Evolutionary conservation across 2,113 vertebrate genomes (phyloP), one percentile per base, ranked within the genome.

Genomic region (Indicator indicator): DNA sequence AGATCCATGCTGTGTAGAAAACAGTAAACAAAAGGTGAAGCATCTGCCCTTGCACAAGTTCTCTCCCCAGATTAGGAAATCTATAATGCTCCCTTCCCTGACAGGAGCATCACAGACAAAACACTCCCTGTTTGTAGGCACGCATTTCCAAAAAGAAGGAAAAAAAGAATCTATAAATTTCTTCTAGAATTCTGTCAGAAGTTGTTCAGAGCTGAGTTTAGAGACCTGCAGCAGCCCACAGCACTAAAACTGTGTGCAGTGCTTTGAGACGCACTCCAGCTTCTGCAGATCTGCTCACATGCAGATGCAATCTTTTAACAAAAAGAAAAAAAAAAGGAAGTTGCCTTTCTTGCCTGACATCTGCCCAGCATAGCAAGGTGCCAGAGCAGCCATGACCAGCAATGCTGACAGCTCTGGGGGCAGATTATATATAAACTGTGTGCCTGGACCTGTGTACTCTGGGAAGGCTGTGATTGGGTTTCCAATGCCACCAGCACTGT

Each of bases 341-440:
- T 97, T 97, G 68, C 96, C 97, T 95, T 96, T 96, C 94, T 98
- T 97, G 96, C 97, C 97, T 93, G 97, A 97, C 95, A 98, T 95
- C 97, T 98, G 96, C 65, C 96, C 96, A 93, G 96, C 97, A 97
- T 97, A 98, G 68, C 93, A 96, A 93, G 97, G 56, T 94, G 78
- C 74, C 86, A 95, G 27, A 88, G 86, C 73, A 95, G 88, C 79
- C 92, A 94, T 94, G 93, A 95, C 91, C 90, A 95, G 90, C 82
- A 88, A 95, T 86, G 88, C 50, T 93, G 92, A 92, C 86, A 94
- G 88, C 86, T 95, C 91, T 93, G 83, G 42, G 80, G 79, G 85
- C 85, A 94, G 89, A 94, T 97, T 94, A 95, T 96, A 94, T 93
- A 92, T 79, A 95, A 94, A 95, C 75, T 17, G 50, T 83, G 56